Conservation (phyloP, 2,113 vertebrate genomes). For the Otolemur garnettii region DNA sequence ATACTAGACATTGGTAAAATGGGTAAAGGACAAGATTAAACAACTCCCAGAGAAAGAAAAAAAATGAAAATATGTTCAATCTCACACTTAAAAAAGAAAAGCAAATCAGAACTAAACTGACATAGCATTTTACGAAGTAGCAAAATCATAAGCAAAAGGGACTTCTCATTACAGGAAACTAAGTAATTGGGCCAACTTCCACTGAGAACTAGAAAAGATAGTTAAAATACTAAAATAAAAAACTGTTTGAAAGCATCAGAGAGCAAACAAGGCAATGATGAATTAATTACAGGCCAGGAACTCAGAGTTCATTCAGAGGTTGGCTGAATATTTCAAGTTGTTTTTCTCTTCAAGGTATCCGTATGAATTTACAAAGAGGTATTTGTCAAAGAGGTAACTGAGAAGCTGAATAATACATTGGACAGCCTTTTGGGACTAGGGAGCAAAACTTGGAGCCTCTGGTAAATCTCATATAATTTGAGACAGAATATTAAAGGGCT, state of each 20-base stretch:
- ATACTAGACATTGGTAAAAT: conserved; percentile 18
- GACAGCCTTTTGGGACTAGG: background rate
- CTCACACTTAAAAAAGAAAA: conserved; percentile 28
- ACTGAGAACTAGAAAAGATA: background rate
- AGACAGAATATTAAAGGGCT: background rate
- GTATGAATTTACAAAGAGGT: background rate
- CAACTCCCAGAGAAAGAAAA: background rate
- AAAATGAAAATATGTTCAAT: background rate
- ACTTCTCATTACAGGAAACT: background rate
- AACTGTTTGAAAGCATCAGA: background rate
- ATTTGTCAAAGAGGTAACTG: background rate
- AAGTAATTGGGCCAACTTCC: conserved; percentile 10
- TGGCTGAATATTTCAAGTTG: background rate
- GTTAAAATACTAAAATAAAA: conserved; percentile 35
- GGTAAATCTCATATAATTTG: background rate
- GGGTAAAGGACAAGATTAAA: conserved; percentile 50
- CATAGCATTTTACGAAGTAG: background rate
- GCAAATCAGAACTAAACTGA: conserved; percentile 4
- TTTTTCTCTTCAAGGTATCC: background rate
- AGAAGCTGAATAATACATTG: background rate
- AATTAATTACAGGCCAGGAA: conserved; percentile 23
- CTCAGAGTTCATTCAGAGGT: background rate
- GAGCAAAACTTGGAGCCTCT: background rate
- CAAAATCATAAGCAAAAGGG: conserved; percentile 38
- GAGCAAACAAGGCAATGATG: background rate